Base-by-base conservation (phyloP, 2,797 vertebrate genomes). In the Carduelis carduelis region DNA sequence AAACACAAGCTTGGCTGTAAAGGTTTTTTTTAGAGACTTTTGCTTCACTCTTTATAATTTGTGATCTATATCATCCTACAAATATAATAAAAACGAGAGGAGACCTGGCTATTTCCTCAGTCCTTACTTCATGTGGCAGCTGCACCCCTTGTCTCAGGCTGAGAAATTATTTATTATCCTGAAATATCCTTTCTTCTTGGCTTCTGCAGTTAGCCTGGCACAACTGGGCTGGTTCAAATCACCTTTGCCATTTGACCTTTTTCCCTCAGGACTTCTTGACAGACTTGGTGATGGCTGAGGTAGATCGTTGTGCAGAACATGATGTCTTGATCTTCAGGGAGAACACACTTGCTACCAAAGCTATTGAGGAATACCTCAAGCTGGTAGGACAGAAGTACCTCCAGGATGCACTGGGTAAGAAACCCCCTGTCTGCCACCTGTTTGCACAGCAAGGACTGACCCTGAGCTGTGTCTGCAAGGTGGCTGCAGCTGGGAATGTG, bases 281-380 rank as follows among this genome's bases (percentile, higher is more conserved):
- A 0, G 99, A 99, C 95, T 97, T 99, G 97, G 99, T 99, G 97
- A 99, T 99, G 99, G 99, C 99, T 4, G 99, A 99, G 95, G 98
- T 99, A 35, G 99, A 99, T 93, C 99, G 99, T n/a, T 99, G 99
- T 74, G 99, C 98, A 32, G 99, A 99, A 32, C 99, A 99, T 6
- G 99, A 99, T 24, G 99, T 99, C 70, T 97, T 99, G 96, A 99
- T 99, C 98, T 99, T 99, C 98, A 98, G 99, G 95, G 99, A 99
- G 97, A 99, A 99, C 97, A 99, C 99, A 1, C 98, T 99, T 57
- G 99, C 99, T 86, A 99, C 99, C 95, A 99, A 99, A 97, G 98
- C 99, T 95, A 99, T 99, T 83, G 99, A 99, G 95, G 99, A 99
- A 27, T 99, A 99, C 94, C 98, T 99, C 79, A 99, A 99, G 96